Percentiles rank a stretch among this genome's conserved stretches.
phyloP scores from a whole-genome alignment of 1,140 invertebrate genomes.

The Temnothorax nylanderi region DNA sequence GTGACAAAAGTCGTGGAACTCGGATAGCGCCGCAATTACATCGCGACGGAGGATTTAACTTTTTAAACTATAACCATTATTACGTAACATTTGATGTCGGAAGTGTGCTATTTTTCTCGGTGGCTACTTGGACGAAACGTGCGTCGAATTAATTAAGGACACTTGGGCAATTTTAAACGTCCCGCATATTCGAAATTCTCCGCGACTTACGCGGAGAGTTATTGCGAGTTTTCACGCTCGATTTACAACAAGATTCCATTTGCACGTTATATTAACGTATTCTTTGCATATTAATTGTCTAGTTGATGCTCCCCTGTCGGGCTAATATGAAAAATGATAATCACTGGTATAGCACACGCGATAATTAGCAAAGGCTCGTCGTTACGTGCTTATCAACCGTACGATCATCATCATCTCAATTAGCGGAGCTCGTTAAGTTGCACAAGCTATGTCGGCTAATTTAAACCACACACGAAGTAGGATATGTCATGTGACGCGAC shows the following conservation, averaged over 20 bases:
- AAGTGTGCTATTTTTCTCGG: conserved; percentile 12
- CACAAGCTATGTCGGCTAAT: conserved; percentile 7
- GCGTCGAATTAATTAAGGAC: conserved; percentile 35
- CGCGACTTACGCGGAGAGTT: not conserved
- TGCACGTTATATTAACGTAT: not conserved
- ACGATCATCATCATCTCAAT: conserved; percentile 50
- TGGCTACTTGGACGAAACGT: conserved; percentile 28
- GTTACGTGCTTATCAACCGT: conserved; percentile 54
- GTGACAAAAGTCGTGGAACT: conserved; percentile 59
- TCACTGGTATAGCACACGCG: conserved; percentile 24
- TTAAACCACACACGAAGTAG: conserved; percentile 2
- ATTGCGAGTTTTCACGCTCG: not conserved
- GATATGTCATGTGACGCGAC: not conserved
- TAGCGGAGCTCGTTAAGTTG: conserved; percentile 30
- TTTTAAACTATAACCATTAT: conserved; percentile 57
- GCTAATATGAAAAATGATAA: conserved; percentile 33
- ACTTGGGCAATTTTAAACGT: not conserved
- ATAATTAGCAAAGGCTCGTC: conserved; percentile 49
- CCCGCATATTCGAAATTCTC: not conserved
- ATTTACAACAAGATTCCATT: conserved; percentile 4
- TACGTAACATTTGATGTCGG: conserved; percentile 53
- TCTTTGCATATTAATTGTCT: conserved; percentile 30
- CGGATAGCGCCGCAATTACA: conserved; percentile 52
- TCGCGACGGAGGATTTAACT: conserved; percentile 47
- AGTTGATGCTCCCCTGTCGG: not conserved